Conservation (phyloP, 2,113 vertebrate genomes). For the Hyaena hyaena region DNA sequence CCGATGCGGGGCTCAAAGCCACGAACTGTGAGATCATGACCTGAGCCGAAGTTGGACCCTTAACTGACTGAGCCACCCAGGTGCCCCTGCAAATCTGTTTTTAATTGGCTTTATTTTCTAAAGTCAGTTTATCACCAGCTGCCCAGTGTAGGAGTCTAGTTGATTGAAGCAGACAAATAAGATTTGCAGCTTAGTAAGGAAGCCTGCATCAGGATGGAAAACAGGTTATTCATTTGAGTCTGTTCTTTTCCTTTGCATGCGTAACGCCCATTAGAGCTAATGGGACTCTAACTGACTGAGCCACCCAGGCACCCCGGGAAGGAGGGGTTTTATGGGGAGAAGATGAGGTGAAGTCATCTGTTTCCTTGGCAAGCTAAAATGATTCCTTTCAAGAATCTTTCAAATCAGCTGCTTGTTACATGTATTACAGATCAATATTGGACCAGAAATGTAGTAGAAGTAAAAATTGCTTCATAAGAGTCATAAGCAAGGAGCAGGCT, state of each 20-base stretch:
- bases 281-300: background rate
- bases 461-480: background rate
- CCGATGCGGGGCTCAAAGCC: too few species aligned
- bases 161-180: background rate
- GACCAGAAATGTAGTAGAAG: background rate
- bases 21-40: too few species aligned
- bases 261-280: constrained; percentile 65
- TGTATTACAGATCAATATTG: background rate
- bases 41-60: too few species aligned
- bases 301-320: background rate
- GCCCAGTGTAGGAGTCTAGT: constrained; percentile 35
- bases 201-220: constrained; percentile 46
- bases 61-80: too few species aligned
- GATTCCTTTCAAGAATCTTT: background rate
- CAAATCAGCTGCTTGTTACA: background rate
- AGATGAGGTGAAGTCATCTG: background rate
- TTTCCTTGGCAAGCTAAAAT: background rate
- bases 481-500: background rate
- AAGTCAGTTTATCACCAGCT: constrained; percentile 64
- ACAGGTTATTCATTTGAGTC: constrained; percentile 53
- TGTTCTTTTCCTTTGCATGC: constrained; percentile 69
- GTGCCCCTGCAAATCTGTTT: constrained; percentile 56
- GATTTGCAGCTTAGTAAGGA: background rate
- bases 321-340: background rate
- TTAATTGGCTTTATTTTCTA: constrained; percentile 67